Evolutionary conservation across 2,797 vertebrate species (phyloP).

Genomic region (Alosa sapidissima): DNA sequence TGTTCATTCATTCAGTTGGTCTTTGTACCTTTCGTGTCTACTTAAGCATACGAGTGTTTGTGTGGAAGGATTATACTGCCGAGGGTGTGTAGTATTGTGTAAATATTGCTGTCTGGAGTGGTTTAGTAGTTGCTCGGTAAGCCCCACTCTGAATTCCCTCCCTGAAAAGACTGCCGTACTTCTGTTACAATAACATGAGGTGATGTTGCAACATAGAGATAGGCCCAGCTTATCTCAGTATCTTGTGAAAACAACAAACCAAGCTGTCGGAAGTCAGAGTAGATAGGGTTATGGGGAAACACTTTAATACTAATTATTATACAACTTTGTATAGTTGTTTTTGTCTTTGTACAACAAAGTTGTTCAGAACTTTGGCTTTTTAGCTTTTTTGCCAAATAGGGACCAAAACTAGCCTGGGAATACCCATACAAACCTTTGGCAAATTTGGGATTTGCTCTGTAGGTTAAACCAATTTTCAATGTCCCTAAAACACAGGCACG

Average conservation of each 20-base stretch:
- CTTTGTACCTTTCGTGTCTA: neutral
- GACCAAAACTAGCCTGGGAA: constrained; percentile 39
- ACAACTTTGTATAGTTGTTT: too few relatives aligned
- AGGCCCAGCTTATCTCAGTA: neutral
- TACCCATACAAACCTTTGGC: neutral
- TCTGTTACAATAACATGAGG: neutral
- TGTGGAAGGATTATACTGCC: neutral
- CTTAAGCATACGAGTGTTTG: neutral
- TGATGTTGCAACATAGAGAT: neutral
- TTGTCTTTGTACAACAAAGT: too few relatives aligned
- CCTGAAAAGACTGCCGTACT: neutral
- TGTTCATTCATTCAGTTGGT: neutral
- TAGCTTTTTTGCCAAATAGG: neutral
- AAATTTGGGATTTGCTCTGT: neutral
- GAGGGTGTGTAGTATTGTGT: neutral
- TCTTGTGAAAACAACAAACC: neutral
- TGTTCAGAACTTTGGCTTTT: too few relatives aligned
- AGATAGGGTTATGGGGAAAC: neutral
- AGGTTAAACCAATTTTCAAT: too few relatives aligned
- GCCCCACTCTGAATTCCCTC: neutral
- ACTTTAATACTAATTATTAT: too few relatives aligned
- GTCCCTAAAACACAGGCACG: too few relatives aligned
- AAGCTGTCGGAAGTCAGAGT: neutral
- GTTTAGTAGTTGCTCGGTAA: neutral
- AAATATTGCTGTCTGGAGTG: constrained; percentile 9